Percentiles rank a stretch among this genome's conserved stretches.
phyloP scores from a whole-genome alignment of 23 tunicate genomes.

The Clavelina lepadiformis region DNA sequence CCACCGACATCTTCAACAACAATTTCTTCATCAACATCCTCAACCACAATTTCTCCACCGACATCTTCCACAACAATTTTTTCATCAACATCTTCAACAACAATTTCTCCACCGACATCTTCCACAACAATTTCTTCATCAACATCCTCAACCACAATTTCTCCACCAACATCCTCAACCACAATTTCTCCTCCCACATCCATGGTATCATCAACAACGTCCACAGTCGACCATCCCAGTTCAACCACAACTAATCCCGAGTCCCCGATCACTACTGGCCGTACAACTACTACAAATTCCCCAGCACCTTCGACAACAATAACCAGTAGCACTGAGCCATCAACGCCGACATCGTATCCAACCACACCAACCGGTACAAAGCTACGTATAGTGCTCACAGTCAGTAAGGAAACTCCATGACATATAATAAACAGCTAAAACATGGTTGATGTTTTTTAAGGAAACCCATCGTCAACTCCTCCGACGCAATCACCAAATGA shows the following conservation, averaged over 20 bases:
- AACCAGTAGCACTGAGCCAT: not conserved
- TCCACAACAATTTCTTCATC: not conserved
- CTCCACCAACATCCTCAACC: not conserved
- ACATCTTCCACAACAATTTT: not conserved
- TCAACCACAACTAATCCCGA: not conserved
- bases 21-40: not conserved
- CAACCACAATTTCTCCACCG: not conserved
- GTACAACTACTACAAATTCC: not conserved
- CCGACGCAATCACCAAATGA: no score
- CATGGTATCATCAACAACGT: not conserved
- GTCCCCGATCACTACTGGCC: not conserved
- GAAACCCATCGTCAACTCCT: no score
- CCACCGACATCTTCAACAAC: not conserved
- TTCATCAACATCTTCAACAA: not conserved
- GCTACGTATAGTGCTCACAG: no score
- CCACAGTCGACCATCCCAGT: not conserved
- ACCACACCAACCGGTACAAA: no score
- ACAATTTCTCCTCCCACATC: not conserved
- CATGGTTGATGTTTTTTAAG: no score
- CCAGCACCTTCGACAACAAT: not conserved
- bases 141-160: not conserved
- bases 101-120: not conserved
- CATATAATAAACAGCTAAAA: no score
- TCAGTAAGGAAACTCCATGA: no score
- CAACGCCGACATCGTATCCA: not conserved